Percentiles rank a stretch among this genome's conserved stretches.
These are phyloP conservation scores for Atta cephalotes DNA, from an alignment of 1,140 invertebrate species.

Conservation along the genomic window DNA sequence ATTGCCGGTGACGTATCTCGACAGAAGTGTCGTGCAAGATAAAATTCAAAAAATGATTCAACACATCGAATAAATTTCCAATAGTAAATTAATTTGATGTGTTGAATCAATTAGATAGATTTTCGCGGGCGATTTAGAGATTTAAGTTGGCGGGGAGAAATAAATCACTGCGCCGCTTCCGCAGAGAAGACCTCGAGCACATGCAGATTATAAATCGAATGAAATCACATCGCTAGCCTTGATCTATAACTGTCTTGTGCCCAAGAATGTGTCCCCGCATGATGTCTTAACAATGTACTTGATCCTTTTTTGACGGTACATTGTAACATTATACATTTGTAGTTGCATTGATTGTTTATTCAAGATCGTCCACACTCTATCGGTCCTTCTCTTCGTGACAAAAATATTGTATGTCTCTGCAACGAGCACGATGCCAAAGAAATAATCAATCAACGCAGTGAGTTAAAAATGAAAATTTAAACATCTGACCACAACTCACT, in stretches of 20 bases:
- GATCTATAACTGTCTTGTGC: constrained; percentile 29
- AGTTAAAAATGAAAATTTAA: not conserved
- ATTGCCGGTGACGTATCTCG: constrained; percentile 27
- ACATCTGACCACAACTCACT: not conserved
- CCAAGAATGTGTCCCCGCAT: not conserved
- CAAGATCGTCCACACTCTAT: not conserved
- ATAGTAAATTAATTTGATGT: not conserved
- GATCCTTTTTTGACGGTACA: constrained; percentile 12
- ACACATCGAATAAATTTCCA: not conserved
- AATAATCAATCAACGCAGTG: not conserved
- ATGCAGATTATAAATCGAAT: constrained; percentile 22
- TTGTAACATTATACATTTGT: constrained; percentile 16
- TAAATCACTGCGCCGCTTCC: not conserved
- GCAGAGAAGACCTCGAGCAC: not conserved
- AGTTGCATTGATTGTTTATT: not conserved
- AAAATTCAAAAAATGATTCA: not conserved
- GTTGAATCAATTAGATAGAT: not conserved
- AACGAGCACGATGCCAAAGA: not conserved
- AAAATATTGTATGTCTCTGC: not conserved
- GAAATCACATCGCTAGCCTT: constrained; percentile 25
- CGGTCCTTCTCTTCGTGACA: not conserved
- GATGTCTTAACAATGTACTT: constrained; percentile 5
- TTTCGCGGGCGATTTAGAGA: constrained; percentile 6
- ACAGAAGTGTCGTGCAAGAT: not conserved
- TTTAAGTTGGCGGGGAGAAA: not conserved